A percentile compares a stretch with the other conserved stretches of the same genome.
Evolutionary conservation across 2,113 vertebrate genomes (phyloP).

Genomic region (Pelecanus crispus): DNA sequence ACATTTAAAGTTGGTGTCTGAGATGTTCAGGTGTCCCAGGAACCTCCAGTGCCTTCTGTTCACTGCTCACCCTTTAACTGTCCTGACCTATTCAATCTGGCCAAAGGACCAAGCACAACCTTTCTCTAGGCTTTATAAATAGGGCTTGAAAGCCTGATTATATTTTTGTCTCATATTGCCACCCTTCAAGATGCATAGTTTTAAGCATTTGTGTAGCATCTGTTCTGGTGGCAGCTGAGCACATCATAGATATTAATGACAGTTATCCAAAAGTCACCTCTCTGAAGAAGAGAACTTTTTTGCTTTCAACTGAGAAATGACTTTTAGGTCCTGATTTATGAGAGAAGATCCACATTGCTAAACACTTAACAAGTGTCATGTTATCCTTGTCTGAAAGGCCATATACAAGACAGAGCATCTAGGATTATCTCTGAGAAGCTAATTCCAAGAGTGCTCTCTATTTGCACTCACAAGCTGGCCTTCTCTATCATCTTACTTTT

Average conservation of each 20-base stretch:
- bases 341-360: not conserved
- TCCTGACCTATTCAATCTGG: not conserved
- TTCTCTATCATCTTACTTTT: not conserved
- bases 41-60: not conserved
- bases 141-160: not conserved
- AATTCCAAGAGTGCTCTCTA: not conserved
- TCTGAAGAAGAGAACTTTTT: not conserved
- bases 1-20: not conserved
- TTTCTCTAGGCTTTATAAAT: not conserved
- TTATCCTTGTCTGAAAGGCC: not conserved
- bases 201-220: not conserved
- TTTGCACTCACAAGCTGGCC: not conserved
- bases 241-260: not conserved
- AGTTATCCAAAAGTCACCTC: not conserved
- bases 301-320: not conserved
- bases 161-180: not conserved
- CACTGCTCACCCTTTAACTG: not conserved
- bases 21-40: not conserved
- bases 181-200: not conserved
- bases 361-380: not conserved
- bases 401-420: not conserved
- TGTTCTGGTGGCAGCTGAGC: not conserved
- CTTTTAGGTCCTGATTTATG: not conserved
- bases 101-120: not conserved
- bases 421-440: not conserved